phyloP scores from a whole-genome alignment of 2,113 vertebrate species.

The Perognathus longimembris region DNA sequence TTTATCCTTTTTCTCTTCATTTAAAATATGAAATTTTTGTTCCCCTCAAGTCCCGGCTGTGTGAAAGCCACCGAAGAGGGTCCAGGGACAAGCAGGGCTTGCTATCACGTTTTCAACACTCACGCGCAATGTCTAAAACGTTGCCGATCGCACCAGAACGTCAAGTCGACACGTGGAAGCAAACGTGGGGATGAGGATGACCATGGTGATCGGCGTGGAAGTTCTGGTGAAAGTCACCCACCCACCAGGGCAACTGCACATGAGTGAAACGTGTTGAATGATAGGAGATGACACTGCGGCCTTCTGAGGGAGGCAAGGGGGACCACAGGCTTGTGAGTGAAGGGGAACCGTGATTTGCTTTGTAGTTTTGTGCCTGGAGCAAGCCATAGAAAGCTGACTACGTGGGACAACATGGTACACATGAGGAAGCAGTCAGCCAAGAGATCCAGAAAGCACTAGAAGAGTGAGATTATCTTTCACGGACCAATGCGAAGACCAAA shows the following conservation, averaged over 20 bases:
- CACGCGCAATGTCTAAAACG: background rate
- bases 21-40: background rate
- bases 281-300: background rate
- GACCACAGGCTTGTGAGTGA: background rate
- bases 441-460: background rate
- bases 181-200: background rate
- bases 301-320: background rate
- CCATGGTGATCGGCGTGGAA: background rate
- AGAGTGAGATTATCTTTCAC: constrained; percentile 50
- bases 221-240: background rate
- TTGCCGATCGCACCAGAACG: accelerated
- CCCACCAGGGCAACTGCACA: background rate
- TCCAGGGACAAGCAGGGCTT: background rate
- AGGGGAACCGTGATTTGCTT: background rate
- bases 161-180: background rate
- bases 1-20: background rate
- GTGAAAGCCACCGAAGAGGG: too few relatives aligned
- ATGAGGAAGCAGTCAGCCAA: constrained; percentile 20
- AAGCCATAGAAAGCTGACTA: background rate
- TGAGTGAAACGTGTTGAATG: background rate
- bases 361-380: background rate
- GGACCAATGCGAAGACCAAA: constrained; percentile 25
- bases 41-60: background rate
- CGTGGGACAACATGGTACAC: background rate
- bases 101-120: background rate